Evolutionary conservation across 2,113 vertebrate genomes (phyloP), one percentile per base, ranked within the genome.

Genomic region (Oriolus oriolus): DNA sequence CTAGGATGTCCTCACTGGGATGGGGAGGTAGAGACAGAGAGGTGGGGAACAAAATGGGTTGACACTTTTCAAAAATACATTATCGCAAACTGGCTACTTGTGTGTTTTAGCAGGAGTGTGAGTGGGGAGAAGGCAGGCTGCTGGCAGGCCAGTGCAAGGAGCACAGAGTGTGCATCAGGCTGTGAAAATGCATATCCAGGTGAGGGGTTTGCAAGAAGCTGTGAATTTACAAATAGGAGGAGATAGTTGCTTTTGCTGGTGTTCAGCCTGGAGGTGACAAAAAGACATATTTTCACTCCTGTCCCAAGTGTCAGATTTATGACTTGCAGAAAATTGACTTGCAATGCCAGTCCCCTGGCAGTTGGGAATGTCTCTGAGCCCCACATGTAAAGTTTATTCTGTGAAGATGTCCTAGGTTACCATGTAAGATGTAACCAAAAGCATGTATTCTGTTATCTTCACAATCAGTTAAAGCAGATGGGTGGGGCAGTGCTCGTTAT

Each of bases 111-210:
- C 37, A 63, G 70, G 33, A 63, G 12, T 8, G 22, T 53, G 78
- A 94, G 53, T 8, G 64, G 28, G 83, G 83, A 82, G 60, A 68
- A 78, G 78, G 54, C 49, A 53, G 49, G 53, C 39, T 1, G 1
- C 54, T 83, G 92, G 35, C 71, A 71, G 90, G 31, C 18, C 1
- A 1, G 37, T 23, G 56, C 26, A 21, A 33, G 8, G 22, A 37
- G 63, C 0, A 0, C 33, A 60, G 33, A 21, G 66, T 8, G 50
- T 69, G 2, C 41, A 49, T 66, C 12, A 54, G 81, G 49, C 74
- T 94, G 88, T 94, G 96, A 93, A 96, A 93, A 92, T 1, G 7
- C 44, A 57, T 27, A 64, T 35, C 41, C 80, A 87, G 75, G 92
- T 87, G 86, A 74, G 71, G 85, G 41, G 37, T 77, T 49, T 64